Evolutionary conservation across 35 echinoderm and acorn worm genomes (phyloP), one percentile per base, ranked within the genome.

Genomic region (Amphiura filiformis): DNA sequence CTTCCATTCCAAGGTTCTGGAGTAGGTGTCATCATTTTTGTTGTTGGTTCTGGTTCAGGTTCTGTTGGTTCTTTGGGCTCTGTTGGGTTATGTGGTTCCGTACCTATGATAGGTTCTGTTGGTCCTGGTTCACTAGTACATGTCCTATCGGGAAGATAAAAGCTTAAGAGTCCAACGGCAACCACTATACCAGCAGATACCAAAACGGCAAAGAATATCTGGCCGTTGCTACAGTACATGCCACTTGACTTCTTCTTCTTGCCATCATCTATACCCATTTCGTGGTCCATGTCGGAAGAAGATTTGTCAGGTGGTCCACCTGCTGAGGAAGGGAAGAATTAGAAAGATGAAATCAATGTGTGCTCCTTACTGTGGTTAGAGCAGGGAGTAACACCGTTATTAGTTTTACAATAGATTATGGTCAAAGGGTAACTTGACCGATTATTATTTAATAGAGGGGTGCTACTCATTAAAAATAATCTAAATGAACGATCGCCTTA

Each of bases 141-240:
- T 30, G 61, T 70, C 26, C 96, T 82, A 76, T 99, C 96, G 22
- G 96, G 96, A 23, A 94, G 86, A 80, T 99, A 99, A 76, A 84
- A 99, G 36, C 86, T 40, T n/a, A 94, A 79, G 15, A 94, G 80
- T n/a, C 93, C 96, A 36, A 92, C 92, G n/a, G 86, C 93, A 28
- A 90, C 83, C 11, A 99, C 92, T 0, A 94, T 56, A 76, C 83
- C 70, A 17, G 86, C 88, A 1, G 86, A 90, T 17, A 89, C 52
- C 34, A 99, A 82, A 22, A 84, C 88, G 4, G 82, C 86, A 47
- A 99, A 94, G 30, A 94, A 23, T 11, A 97, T 44, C 5, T 88
- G 88, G 12, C 76, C 95, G 3, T 78, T 83, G 64, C 84, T 93
- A 61, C 91, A 93, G 82, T 91, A 89, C 35, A 93, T 77, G 15